A percentile compares a stretch with the other conserved stretches of the same genome.
Conservation (phyloP, 2,797 vertebrate genomes). For the Brachyrhaphis roseni region DNA sequence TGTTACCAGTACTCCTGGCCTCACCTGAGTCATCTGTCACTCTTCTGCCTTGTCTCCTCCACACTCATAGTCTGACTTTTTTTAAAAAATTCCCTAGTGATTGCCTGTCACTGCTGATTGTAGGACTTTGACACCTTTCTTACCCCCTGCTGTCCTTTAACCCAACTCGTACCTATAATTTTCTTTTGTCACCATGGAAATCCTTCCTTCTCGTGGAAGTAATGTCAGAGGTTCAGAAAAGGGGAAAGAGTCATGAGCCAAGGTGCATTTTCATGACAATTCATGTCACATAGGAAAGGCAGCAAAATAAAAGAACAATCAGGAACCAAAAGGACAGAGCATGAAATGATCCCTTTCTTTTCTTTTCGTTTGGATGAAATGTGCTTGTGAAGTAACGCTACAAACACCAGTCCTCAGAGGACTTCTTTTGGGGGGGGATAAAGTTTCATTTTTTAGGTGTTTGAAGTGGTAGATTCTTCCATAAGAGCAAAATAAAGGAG, state of each 20-base stretch:
- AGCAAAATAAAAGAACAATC: conserved; percentile 31
- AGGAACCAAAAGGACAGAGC: conserved; percentile 19
- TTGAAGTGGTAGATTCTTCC: conserved; percentile 1
- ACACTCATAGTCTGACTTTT: conserved; percentile 42
- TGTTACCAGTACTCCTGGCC: conserved; percentile 38
- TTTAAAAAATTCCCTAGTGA: conserved; percentile 58
- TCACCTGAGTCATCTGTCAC: conserved; percentile 47
- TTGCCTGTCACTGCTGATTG: conserved; percentile 71
- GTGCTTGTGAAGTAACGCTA: conserved; percentile 11
- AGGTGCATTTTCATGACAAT: conserved; percentile 37
- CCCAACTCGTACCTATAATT: conserved; percentile 50
- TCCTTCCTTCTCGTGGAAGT: conserved; percentile 34
- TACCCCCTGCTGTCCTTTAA: conserved; percentile 20
- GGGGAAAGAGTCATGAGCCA: conserved; percentile 25
- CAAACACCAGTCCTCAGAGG: conserved; percentile 9
- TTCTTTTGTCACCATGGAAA: conserved; percentile 58
- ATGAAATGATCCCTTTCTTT: neutral
- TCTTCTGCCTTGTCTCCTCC: conserved; percentile 36
- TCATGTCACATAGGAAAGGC: conserved; percentile 16
- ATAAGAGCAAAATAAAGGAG: conserved; percentile 15
- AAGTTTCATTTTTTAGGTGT: conserved; percentile 19
- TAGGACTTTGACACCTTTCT: conserved; percentile 44
- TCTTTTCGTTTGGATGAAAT: conserved; percentile 5
- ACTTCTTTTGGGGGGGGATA: conserved; percentile 27
- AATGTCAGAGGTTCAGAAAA: conserved; percentile 37